A percentile compares a stretch with the other conserved stretches of the same genome.
phyloP scores from a whole-genome alignment of 2,888 invertebrate genomes.

The Drosophila trichaetosa region DNA sequence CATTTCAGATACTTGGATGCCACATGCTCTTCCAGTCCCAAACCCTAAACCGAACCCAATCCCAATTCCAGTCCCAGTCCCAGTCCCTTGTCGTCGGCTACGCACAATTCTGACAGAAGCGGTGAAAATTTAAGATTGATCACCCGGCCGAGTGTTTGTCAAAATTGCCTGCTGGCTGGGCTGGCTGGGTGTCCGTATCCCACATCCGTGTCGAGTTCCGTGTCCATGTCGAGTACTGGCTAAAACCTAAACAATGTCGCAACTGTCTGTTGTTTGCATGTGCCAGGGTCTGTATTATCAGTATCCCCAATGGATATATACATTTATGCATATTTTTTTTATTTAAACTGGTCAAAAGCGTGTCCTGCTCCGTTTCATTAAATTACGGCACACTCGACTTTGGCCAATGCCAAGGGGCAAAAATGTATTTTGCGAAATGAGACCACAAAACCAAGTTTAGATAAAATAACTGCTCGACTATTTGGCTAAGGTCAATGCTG shows the following conservation, averaged over 20 bases:
- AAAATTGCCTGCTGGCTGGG: slow-evolving; percentile 57
- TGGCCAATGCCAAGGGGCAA: slow-evolving; percentile 4
- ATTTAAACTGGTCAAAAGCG: slow-evolving; percentile 19
- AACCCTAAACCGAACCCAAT: slow-evolving; percentile 16
- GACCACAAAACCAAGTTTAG: neutral
- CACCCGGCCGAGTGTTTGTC: slow-evolving; percentile 79
- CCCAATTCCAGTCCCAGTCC: slow-evolving; percentile 27
- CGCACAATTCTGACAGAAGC: slow-evolving; percentile 84
- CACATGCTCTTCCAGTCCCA: slow-evolving; percentile 50
- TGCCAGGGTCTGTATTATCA: slow-evolving; percentile 18
- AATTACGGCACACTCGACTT: slow-evolving; percentile 18
- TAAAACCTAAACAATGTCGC: slow-evolving; percentile 81
- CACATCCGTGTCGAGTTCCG: slow-evolving; percentile 27
- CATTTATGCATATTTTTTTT: neutral
- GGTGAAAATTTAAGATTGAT: slow-evolving; percentile 86
- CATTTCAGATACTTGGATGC: slow-evolving; percentile 56
- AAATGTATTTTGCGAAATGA: slow-evolving; percentile 17
- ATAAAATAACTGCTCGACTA: slow-evolving; percentile 36
- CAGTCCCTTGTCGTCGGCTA: slow-evolving; percentile 68
- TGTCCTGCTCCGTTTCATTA: slow-evolving; percentile 52
- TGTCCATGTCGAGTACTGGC: slow-evolving; percentile 68
- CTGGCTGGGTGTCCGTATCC: slow-evolving; percentile 34
- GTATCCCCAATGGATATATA: slow-evolving; percentile 30
- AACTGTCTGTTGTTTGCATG: slow-evolving; percentile 40
- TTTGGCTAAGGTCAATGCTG: slow-evolving; percentile 43